Evolutionary conservation across 2,113 vertebrate genomes (phyloP).

Genomic region (Hydrolagus affinis): DNA sequence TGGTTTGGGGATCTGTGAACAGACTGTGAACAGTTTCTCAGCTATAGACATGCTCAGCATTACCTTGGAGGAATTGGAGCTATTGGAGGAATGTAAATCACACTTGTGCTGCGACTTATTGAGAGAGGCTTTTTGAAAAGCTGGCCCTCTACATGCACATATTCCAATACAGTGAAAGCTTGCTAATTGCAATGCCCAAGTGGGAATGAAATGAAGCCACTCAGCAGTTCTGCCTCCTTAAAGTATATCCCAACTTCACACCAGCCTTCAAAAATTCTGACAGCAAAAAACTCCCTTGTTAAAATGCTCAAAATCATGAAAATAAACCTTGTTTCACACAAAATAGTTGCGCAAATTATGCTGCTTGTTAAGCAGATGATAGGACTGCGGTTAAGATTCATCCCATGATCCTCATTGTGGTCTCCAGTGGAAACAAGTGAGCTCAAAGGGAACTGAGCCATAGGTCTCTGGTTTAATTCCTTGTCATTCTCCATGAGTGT

Average conservation of each 20-base stretch:
- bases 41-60: too few species aligned
- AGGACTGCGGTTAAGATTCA: neutral
- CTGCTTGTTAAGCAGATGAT: too few species aligned
- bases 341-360: neutral
- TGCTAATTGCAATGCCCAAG: neutral
- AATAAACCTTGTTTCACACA: neutral
- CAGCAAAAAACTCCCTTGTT: neutral
- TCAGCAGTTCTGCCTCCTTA: neutral
- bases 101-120: neutral
- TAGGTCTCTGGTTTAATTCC: too few species aligned
- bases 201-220: neutral
- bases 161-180: neutral
- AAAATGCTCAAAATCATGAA: neutral
- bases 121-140: neutral
- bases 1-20: too few species aligned
- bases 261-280: neutral
- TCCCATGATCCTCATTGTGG: too few species aligned
- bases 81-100: neutral
- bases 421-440: too few species aligned
- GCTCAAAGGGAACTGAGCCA: too few species aligned
- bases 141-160: too few species aligned
- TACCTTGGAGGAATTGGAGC: too few species aligned
- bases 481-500: too few species aligned
- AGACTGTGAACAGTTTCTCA: too few species aligned
- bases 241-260: neutral